Evolutionary conservation across 2,113 vertebrate species (phyloP), one percentile per base, ranked within the genome.

Genomic region (Engraulis encrasicolus): DNA sequence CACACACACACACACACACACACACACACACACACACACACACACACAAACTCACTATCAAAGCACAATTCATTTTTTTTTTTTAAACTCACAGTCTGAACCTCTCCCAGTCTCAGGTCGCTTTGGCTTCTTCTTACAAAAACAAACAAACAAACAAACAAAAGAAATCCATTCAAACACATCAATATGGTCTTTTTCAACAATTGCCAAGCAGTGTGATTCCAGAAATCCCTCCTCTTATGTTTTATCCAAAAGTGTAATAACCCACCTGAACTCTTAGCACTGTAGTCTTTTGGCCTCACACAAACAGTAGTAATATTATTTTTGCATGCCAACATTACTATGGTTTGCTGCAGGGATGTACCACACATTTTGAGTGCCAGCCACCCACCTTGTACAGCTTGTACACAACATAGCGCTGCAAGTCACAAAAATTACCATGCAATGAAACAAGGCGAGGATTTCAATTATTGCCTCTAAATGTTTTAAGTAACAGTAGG

Each of bases 361-460:
- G 14, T 71, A 27, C 12, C 23, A 31, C 34, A 27, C 61, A 31
- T 31, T 71, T 71, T 34, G 23, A 71, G 61, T 71, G 61, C 61
- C 61, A 71, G 27, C 27, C 15, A 71, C 61, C 61, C 23, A 71
- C 61, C 34, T 71, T 71, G 27, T 34, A 1, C 27, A 71, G 27
- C 61, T 71, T 71, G 61, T 71, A 31, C 27, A 71, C 61, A 31
- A 27, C 34, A 34, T 34, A 27, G 20, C 11, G 58, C 61, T 71
- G 61, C 61, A 71, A 71, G 61, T 71, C 27, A 27, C 23, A 71
- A 71, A 71, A 71, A 71, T 71, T 71, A 71, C 61, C 61, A 23
- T 31, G 27, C 23, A 27, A 71, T 71, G 61, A 71, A 71, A 71
- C 61, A 71, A 71, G 61, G 27, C 1, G 61, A 71, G 61, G 27